phyloP scores from a whole-genome alignment of 92 coral and sea anemone species.

The Zoanthus solanderi region DNA sequence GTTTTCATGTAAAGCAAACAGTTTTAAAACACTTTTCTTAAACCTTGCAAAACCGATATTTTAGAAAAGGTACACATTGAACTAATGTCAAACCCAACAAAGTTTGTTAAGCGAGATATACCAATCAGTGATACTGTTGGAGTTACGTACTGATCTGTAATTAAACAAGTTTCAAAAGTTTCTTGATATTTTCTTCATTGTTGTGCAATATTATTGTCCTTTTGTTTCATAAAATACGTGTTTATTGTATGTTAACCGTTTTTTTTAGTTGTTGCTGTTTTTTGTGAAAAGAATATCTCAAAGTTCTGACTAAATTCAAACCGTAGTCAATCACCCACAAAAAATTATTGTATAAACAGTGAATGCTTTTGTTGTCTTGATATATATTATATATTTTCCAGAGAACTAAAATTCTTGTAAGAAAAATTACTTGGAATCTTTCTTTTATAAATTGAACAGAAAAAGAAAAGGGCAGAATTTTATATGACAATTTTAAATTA shows the following conservation, averaged over 20 bases:
- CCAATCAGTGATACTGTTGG: background rate
- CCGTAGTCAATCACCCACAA: too few relatives aligned
- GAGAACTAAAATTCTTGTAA: too few relatives aligned
- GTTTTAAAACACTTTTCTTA: background rate
- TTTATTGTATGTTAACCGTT: background rate
- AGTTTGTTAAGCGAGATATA: too few relatives aligned
- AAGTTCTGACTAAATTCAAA: too few relatives aligned
- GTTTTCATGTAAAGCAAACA: background rate
- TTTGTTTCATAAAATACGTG: background rate
- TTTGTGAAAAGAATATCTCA: background rate
- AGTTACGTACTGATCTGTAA: too few relatives aligned
- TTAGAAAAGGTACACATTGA: background rate
- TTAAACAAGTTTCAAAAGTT: background rate
- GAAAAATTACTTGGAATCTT: background rate
- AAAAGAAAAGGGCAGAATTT: background rate
- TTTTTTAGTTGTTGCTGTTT: background rate
- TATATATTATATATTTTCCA: too few relatives aligned
- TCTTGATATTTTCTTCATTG: background rate
- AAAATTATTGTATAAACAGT: too few relatives aligned
- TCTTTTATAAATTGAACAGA: background rate
- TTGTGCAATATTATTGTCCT: background rate
- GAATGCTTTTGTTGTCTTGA: too few relatives aligned
- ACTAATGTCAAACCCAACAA: too few relatives aligned
- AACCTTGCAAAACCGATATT: background rate
- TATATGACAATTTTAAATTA: background rate